Evolutionary conservation across 2,797 vertebrate genomes (phyloP).

Genomic region (Melanotaenia trifasciata): DNA sequence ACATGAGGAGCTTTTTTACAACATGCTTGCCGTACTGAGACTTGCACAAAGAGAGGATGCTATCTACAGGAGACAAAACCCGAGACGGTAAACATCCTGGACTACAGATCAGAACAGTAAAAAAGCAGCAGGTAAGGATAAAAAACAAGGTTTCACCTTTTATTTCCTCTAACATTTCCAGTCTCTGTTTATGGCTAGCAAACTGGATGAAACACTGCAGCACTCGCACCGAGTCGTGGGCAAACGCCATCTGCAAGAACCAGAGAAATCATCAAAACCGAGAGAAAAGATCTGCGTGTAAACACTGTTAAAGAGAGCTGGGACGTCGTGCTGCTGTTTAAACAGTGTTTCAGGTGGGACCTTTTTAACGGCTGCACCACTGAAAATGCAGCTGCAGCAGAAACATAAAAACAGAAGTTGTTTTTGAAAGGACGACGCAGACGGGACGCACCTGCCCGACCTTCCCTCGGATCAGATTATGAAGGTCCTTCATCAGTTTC

Average conservation of each 20-base stretch:
- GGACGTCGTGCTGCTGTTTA: no score
- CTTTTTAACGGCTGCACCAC: no score
- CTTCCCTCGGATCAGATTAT: conserved; percentile 89
- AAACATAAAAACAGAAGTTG: no score
- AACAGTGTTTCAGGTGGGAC: no score
- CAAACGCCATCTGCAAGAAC: conserved; percentile 89
- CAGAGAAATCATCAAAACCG: not conserved
- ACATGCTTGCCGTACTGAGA: conserved; percentile 94
- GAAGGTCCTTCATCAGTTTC: conserved; percentile 89
- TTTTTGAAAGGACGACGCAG: not conserved
- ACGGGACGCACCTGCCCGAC: conserved; percentile 86
- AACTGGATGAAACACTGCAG: conserved; percentile 96
- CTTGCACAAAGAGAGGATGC: conserved; percentile 89
- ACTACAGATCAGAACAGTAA: not conserved
- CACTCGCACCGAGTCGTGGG: conserved; percentile 94
- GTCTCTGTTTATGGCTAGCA: conserved; percentile 88
- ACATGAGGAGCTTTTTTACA: conserved; percentile 96
- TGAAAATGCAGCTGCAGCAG: not conserved
- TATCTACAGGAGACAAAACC: conserved; percentile 74
- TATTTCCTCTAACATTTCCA: conserved; percentile 88
- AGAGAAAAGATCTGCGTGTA: no score
- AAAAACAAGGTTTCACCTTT: conserved; percentile 82
- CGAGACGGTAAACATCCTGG: not conserved
- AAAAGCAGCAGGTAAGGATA: not conserved
- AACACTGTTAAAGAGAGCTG: no score